Base-by-base conservation (phyloP, 2,888 invertebrate genomes). In the Galerucella pusilla region DNA sequence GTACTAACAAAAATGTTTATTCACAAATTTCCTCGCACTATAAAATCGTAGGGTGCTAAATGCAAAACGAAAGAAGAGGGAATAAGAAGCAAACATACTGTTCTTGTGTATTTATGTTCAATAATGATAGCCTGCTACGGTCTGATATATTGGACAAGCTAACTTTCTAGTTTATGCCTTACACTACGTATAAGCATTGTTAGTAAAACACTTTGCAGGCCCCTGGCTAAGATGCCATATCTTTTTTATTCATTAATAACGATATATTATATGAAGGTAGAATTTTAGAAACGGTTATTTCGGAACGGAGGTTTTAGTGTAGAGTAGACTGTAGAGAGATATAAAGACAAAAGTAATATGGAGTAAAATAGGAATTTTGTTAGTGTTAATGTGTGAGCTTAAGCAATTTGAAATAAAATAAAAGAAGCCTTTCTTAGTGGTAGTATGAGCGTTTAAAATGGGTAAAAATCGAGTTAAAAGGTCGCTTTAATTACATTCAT, bases 41-140 rank as follows among this genome's bases (percentile, higher is more conserved):
- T 63, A 14, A 1, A 63, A 35, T 63, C 63, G 54, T 20, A 64
- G 72, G 72, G 72, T 67, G 72, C 66, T 60, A 72, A 72, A 35
- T 59, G 57, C 59, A 60, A 72, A 72, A 67, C 45, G 28, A 68
- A 71, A 67, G 74, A 60, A 67, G 64, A 65, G 12, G 64, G 64
- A 72, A 72, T 72, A 72, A 72, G 72, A 73, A 76, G 76, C 76
- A 73, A 76, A 71, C 73, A 71, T 68, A 80, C 80, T 81, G 81
- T 82, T 80, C 81, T 80, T 83, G 83, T 84, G 85, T 86, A 86
- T 86, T 86, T 86, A 86, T 86, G 86, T 85, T 85, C 85, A 78
- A 83, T 86, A 86, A 86, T 86, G 85, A 86, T 86, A 86, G 83
- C 84, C 85, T 86, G 86, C 85, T 83, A 83, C 84, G 80, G 83